A percentile compares a stretch with the other conserved stretches of the same genome.
Evolutionary conservation across 2,113 vertebrate species (phyloP).

Genomic region (Cercopithecus mona): DNA sequence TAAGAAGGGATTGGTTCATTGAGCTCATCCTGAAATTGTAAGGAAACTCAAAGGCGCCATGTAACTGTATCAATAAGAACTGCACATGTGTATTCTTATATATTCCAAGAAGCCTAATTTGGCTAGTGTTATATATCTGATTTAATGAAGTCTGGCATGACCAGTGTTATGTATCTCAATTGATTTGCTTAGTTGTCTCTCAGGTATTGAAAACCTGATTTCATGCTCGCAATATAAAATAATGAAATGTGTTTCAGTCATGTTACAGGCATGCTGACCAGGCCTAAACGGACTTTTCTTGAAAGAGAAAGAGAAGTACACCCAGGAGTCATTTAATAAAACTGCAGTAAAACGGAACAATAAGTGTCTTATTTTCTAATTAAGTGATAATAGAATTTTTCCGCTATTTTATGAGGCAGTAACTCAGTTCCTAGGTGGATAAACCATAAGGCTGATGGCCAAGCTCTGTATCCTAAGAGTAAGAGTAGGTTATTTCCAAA

Average conservation of each 20-base stretch:
- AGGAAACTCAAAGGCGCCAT: fast-evolving
- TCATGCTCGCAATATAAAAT: not conserved
- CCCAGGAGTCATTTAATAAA: constrained; percentile 40
- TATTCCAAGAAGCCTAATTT: not conserved
- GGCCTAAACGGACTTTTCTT: not conserved
- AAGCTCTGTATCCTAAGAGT: constrained; percentile 34
- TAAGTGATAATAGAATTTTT: constrained; percentile 46
- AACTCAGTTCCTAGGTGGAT: constrained; percentile 31
- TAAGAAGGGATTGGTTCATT: fast-evolving
- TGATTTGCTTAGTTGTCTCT: not conserved
- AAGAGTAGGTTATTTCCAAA: constrained; percentile 28
- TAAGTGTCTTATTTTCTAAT: constrained; percentile 62
- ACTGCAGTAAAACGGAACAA: constrained; percentile 20
- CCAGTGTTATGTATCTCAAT: not conserved
- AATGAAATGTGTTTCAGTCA: not conserved
- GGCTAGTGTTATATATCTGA: not conserved
- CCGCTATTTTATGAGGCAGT: constrained; percentile 57
- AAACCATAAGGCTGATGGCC: constrained; percentile 28
- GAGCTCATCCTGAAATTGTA: not conserved
- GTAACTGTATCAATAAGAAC: fast-evolving
- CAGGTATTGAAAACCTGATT: constrained; percentile 1
- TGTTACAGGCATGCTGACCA: not conserved
- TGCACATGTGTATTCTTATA: not conserved
- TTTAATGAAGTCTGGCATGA: not conserved
- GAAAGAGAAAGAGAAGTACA: not conserved